Conservation (phyloP, 1,140 invertebrate species). For the Prorops nasuta region DNA sequence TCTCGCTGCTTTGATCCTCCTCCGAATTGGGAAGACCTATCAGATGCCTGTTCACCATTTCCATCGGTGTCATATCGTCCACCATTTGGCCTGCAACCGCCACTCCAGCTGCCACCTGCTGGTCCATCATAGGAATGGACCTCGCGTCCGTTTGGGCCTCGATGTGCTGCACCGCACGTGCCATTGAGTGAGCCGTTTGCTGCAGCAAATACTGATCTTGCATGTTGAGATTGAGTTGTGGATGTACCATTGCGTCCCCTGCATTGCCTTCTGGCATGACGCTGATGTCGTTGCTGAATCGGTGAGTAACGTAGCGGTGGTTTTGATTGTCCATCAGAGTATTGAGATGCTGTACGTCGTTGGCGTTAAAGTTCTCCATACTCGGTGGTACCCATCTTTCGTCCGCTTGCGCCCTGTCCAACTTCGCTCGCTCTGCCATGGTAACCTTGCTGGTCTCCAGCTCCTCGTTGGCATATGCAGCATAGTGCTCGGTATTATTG, state of each 20-base stretch:
- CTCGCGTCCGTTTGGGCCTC: conserved; percentile 26
- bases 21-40: conserved; percentile 42
- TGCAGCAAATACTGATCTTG: conserved; percentile 47
- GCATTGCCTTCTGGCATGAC: conserved; percentile 37
- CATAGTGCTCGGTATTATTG: conserved; percentile 37
- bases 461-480: conserved; percentile 38
- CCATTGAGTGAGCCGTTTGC: conserved; percentile 30
- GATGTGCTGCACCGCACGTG: conserved; percentile 31
- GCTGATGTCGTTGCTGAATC: conserved; percentile 43
- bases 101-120: conserved; percentile 30
- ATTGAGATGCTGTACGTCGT: conserved; percentile 46
- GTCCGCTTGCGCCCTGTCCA: conserved; percentile 60
- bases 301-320: conserved; percentile 44
- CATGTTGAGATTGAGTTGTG: conserved; percentile 42
- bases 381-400: conserved; percentile 68
- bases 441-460: conserved; percentile 44
- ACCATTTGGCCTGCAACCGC: conserved; percentile 31
- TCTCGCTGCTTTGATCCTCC: conserved; percentile 45
- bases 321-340: conserved; percentile 50
- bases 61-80: conserved; percentile 45
- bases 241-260: conserved; percentile 39
- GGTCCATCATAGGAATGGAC: conserved; percentile 37
- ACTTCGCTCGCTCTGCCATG: conserved; percentile 49
- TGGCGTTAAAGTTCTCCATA: conserved; percentile 50
- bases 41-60: conserved; percentile 49